Percentiles rank a stretch among this genome's conserved stretches.
phyloP scores from a whole-genome alignment of 1,140 invertebrate genomes.

The Rhyacophila brunnea region DNA sequence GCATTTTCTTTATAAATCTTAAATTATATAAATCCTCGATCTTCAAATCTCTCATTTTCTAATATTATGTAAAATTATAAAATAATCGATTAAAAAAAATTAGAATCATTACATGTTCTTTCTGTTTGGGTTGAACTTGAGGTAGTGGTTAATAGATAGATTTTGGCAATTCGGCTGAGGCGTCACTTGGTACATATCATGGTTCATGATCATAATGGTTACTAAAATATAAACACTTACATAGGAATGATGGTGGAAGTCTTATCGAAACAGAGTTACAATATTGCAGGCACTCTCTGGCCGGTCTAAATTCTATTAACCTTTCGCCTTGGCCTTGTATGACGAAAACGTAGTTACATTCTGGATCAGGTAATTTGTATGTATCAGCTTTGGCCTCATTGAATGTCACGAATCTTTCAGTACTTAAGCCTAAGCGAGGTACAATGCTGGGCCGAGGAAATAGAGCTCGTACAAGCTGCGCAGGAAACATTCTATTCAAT shows the following conservation, averaged over 20 bases:
- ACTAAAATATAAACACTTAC: conserved; percentile 57
- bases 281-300: conserved; percentile 63
- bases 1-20: no score
- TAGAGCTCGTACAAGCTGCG: conserved; percentile 61
- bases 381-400: conserved; percentile 59
- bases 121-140: no score
- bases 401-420: conserved; percentile 70
- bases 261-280: conserved; percentile 65
- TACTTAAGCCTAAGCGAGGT: conserved; percentile 64
- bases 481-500: conserved; percentile 67
- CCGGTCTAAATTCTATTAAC: conserved; percentile 63
- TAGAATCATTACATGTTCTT: no score
- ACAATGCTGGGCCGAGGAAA: conserved; percentile 64
- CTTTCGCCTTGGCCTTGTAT: conserved; percentile 65
- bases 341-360: conserved; percentile 73
- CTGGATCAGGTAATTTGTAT: conserved; percentile 68
- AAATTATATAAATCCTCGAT: no score
- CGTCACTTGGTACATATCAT: no score
- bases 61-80: no score
- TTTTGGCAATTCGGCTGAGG: no score
- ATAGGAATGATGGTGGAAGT: conserved; percentile 63
- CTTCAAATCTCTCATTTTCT: no score
- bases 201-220: no score
- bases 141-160: no score
- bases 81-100: no score